Conservation (phyloP, 2,797 vertebrate genomes). For the Lepilemur ruficaudatus region DNA sequence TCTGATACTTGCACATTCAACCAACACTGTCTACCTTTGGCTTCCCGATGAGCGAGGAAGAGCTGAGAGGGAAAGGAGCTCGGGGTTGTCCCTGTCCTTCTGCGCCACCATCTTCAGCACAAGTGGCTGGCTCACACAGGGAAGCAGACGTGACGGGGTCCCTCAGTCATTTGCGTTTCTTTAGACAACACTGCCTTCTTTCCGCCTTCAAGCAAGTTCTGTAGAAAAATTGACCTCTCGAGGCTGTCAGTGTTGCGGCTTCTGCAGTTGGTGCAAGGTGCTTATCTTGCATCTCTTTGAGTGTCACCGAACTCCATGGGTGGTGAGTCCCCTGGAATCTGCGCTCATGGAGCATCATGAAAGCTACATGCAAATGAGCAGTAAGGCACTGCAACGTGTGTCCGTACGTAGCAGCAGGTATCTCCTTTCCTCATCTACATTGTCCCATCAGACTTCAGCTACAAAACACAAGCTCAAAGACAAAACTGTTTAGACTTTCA, state of each 20-base stretch:
- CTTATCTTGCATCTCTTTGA: not conserved
- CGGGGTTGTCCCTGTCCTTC: not conserved
- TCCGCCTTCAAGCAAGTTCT: not conserved
- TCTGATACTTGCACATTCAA: not conserved
- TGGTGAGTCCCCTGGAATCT: not conserved
- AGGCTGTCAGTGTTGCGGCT: not conserved
- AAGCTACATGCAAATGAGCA: not conserved
- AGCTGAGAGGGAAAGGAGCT: not conserved
- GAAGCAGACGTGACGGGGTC: not conserved
- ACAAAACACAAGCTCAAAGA: not conserved
- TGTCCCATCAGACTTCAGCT: not conserved
- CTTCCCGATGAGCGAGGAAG: not conserved
- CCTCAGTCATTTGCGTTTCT: not conserved
- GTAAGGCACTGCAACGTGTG: not conserved
- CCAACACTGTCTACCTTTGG: not conserved
- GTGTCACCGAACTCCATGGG: not conserved
- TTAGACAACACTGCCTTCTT: not conserved
- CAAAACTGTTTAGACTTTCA: not conserved
- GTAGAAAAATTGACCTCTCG: accelerated
- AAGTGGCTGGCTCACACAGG: not conserved
- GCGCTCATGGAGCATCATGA: accelerated
- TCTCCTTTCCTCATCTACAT: not conserved
- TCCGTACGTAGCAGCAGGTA: accelerated
- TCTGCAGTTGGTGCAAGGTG: accelerated
- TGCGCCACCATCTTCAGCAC: not conserved